Conservation (phyloP, 23 tunicate species). For the Ascidia mentula region DNA sequence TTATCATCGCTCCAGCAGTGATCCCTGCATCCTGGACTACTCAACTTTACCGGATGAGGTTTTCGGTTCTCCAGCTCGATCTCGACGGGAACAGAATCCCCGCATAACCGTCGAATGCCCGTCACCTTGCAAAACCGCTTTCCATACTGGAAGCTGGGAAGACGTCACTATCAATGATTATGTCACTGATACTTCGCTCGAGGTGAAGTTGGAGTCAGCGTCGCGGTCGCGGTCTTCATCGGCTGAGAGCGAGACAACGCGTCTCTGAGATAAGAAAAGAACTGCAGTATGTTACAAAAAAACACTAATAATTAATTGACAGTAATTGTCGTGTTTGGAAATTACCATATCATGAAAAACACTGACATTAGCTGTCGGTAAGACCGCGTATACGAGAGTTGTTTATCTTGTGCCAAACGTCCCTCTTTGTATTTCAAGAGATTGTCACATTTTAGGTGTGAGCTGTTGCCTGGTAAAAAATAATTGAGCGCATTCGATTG, state of each 20-base stretch:
- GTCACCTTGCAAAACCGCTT: constrained; percentile 11
- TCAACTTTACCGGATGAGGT: constrained; percentile 1
- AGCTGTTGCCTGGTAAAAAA: no score
- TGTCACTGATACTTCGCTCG: neutral
- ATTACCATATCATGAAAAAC: no score
- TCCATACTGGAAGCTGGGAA: neutral
- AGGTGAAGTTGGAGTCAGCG: neutral
- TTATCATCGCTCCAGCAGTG: constrained; percentile 36
- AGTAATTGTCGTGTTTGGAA: no score
- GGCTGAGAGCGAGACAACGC: neutral
- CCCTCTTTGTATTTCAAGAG: no score
- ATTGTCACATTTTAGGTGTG: no score
- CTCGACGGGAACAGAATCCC: constrained; percentile 5
- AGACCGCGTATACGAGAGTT: no score
- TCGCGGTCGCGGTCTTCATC: neutral
- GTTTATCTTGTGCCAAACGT: no score
- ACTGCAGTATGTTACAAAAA: no score
- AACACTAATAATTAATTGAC: no score
- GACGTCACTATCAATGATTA: constrained; percentile 7
- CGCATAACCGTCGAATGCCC: constrained; percentile 11
- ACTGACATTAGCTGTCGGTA: no score
- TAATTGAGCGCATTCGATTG: no score
- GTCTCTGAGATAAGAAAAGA: no score
- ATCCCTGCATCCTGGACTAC: constrained; percentile 44
- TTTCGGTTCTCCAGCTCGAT: neutral